Evolutionary conservation across 2,888 invertebrate species (phyloP), one percentile per base, ranked within the genome.

Genomic region (Allygus modestus): DNA sequence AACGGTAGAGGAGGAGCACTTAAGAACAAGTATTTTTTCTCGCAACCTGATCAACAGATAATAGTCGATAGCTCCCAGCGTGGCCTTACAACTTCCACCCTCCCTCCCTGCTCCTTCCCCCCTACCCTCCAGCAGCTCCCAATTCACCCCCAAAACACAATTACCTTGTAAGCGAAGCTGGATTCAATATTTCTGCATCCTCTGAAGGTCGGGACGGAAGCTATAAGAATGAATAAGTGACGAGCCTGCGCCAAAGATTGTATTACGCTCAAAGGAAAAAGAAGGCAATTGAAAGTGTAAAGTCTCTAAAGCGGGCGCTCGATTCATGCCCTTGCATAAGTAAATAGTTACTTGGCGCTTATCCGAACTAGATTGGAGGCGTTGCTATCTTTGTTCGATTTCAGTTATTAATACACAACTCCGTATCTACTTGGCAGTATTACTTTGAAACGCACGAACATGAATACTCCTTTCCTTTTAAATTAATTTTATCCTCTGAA

Each of bases 181-280:
- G 17, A 73, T 17, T 43, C 20, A 41, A 73, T 73, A 73, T 73
- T 73, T 73, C 37, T 20, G n/a, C 17, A 37, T 23, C 73, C n/a
- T 23, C 73, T 2, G 37, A 51, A 4, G 28, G 79, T n/a, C 37
- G 77, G 26, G 15, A 7, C 26, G 75, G 75, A 77, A 77, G 75
- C 26, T 43, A 77, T 77, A 77, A 77, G 51, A 58, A 79, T 79
- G 79, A 79, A 79, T 79, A 79, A 51, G 58, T 79, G 58, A 79
- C 7, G 54, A 51, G n/a, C 51, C 23, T 26, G 77, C 77, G 28
- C 77, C 77, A 4, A 37, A 37, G 43, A 43, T 37, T 31, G 77
- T 51, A 51, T 77, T 77, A 43, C 33, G 73, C 20, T 41, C 33
- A 33, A 43, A 41, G 28, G 75, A 46, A 46, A n/a, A 79, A 58